A percentile compares a stretch with the other conserved stretches of the same genome.
These are phyloP conservation scores for Eptesicus fuscus DNA, from an alignment of 2,113 vertebrate genomes.

Conservation along the genomic window DNA sequence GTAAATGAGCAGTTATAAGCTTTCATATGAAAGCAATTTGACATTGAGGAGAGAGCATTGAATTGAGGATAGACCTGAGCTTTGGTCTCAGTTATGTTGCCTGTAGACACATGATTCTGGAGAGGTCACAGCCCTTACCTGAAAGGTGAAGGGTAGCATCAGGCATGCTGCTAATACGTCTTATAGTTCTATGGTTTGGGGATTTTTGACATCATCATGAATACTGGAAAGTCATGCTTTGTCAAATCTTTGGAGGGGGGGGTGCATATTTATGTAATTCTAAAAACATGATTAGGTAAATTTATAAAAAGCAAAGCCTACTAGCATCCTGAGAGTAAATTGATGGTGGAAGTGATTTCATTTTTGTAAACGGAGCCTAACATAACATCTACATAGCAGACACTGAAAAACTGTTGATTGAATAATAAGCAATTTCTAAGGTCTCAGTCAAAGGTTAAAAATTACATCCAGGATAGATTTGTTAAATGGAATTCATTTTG, in stretches of 20 bases:
- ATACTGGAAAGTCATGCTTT: neutral
- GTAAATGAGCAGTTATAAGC: neutral
- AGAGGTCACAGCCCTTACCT: neutral
- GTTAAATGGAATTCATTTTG: neutral
- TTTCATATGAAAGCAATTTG: constrained; percentile 5
- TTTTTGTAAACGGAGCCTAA: neutral
- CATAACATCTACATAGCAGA: neutral
- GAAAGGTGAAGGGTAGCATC: neutral
- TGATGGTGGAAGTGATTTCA: neutral
- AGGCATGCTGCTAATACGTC: neutral
- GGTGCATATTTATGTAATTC: neutral
- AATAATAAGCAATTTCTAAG: neutral
- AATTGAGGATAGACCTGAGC: neutral
- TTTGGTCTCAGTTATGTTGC: neutral
- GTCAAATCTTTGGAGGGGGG: neutral
- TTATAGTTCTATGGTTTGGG: neutral
- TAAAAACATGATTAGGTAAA: neutral
- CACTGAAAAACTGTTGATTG: neutral
- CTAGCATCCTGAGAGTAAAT: neutral
- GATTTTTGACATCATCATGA: neutral
- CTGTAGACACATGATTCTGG: neutral
- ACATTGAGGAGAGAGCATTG: neutral
- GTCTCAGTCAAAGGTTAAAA: neutral
- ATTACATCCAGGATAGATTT: neutral
- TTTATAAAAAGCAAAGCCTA: neutral